These are phyloP conservation scores for Phaethornis superciliosus DNA, from an alignment of 2,113 vertebrate genomes.

Conservation along the genomic window DNA sequence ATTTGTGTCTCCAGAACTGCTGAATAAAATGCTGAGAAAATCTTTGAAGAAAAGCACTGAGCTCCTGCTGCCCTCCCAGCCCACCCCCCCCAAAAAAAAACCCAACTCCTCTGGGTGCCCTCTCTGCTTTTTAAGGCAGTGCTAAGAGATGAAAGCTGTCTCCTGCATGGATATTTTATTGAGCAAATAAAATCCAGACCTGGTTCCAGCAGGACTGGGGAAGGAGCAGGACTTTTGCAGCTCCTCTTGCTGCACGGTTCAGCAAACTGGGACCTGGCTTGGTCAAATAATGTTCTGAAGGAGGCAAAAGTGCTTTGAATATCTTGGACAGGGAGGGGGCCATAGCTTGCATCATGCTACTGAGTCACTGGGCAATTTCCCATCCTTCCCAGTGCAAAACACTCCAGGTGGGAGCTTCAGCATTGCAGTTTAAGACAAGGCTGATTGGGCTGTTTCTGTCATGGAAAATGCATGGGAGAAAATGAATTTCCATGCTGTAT, in stretches of 20 bases:
- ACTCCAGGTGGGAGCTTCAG: constrained; percentile 4
- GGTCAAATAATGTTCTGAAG: neutral
- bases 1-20: neutral
- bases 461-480: constrained; percentile 62
- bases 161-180: neutral
- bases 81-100: neutral
- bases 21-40: neutral
- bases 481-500: neutral
- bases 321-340: neutral
- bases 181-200: neutral
- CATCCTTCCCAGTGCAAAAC: neutral
- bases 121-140: neutral
- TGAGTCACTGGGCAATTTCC: constrained; percentile 17
- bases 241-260: accelerated
- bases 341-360: neutral
- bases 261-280: neutral
- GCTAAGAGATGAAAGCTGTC: neutral
- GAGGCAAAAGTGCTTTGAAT: neutral
- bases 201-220: accelerated
- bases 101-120: neutral
- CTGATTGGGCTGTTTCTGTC: constrained; percentile 29
- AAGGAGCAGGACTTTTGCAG: neutral
- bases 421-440: constrained; percentile 23
- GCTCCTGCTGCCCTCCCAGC: neutral
- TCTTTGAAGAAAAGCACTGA: neutral